A percentile compares a stretch with the other conserved stretches of the same genome.
These are phyloP conservation scores for Ruditapes philippinarum DNA, from an alignment of 1,140 invertebrate species.

Conservation along the genomic window DNA sequence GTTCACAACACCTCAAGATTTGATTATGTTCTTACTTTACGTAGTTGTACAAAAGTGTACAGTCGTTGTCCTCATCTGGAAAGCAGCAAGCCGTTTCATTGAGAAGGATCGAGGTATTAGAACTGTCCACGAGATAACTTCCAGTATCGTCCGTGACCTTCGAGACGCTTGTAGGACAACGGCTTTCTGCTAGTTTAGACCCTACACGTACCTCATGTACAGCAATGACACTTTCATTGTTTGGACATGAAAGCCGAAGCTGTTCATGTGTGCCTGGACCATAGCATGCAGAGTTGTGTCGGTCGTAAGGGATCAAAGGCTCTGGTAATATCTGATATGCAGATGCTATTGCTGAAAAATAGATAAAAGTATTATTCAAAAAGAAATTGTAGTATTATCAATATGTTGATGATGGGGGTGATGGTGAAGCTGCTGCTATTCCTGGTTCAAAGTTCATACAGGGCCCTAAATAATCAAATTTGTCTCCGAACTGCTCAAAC, in stretches of 20 bases:
- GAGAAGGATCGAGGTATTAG: background rate
- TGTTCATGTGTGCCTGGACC: background rate
- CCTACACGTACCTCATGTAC: background rate
- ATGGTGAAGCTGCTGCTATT: no score
- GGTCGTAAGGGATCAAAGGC: background rate
- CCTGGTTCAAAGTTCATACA: no score
- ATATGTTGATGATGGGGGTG: no score
- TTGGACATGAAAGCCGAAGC: background rate
- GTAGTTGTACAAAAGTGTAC: background rate
- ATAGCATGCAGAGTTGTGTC: background rate
- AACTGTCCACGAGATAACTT: background rate
- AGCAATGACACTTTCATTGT: background rate
- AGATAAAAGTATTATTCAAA: no score
- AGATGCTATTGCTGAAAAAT: no score
- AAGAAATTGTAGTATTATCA: no score
- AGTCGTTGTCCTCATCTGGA: background rate
- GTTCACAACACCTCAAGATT: no score
- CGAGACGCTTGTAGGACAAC: background rate
- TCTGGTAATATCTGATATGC: background rate
- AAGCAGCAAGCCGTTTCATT: background rate
- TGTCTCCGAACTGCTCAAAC: no score
- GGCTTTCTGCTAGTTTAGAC: background rate
- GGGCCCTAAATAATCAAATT: no score
- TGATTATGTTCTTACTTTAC: no score
- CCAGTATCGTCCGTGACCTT: background rate